Conservation (phyloP, 2,113 vertebrate species). For the Hipposideros armiger region DNA sequence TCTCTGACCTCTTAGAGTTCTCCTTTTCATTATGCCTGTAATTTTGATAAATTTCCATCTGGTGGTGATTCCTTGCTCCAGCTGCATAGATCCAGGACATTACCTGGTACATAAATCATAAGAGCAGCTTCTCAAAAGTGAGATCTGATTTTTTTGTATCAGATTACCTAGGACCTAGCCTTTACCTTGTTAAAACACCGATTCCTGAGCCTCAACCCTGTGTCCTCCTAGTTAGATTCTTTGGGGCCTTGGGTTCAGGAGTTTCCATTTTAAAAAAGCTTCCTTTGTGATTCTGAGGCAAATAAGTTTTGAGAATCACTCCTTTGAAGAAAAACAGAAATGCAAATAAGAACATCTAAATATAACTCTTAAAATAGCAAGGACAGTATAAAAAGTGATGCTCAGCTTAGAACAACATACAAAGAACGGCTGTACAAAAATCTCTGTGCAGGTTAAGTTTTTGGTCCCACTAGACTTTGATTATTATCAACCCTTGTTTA, state of each 20-base stretch:
- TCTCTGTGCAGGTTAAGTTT: not conserved
- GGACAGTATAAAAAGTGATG: not conserved
- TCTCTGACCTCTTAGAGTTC: not conserved
- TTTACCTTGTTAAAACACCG: not conserved
- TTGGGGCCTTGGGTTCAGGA: not conserved
- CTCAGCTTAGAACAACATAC: not conserved
- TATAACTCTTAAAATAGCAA: slow-evolving; percentile 6
- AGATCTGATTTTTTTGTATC: not conserved
- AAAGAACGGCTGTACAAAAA: not conserved
- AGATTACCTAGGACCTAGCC: not conserved
- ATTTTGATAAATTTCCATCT: slow-evolving; percentile 50
- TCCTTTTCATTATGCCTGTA: not conserved
- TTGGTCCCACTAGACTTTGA: not conserved
- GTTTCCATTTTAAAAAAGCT: not conserved
- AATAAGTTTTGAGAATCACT: not conserved
- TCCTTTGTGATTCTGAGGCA: not conserved
- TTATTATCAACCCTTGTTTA: not conserved
- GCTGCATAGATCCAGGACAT: not conserved
- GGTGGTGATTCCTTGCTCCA: slow-evolving; percentile 28
- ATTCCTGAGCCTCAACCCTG: not conserved
- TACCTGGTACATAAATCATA: not conserved
- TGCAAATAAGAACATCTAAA: not conserved
- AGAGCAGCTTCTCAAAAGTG: slow-evolving; percentile 21
- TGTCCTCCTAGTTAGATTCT: not conserved
- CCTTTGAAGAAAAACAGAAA: slow-evolving; percentile 30